phyloP scores from a whole-genome alignment of 2,797 vertebrate genomes.

The Mallotus villosus region DNA sequence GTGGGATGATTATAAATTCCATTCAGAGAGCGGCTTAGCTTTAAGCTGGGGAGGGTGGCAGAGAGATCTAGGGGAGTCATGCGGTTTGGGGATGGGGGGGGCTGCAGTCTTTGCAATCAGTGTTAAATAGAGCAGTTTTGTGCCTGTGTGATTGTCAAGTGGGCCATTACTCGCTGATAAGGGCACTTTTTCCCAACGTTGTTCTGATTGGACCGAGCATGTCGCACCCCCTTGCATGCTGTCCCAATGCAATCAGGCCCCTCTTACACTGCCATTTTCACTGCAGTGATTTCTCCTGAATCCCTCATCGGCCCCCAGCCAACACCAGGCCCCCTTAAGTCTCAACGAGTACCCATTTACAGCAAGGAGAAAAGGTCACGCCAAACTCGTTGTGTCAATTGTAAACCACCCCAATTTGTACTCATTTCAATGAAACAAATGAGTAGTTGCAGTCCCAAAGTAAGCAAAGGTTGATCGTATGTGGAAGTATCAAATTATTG shows the following conservation, averaged over 20 bases:
- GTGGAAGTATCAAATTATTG: constrained; percentile 63
- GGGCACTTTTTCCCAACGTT: constrained; percentile 77
- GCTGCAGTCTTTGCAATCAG: constrained; percentile 94
- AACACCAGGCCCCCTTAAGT: constrained; percentile 54
- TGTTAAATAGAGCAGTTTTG: constrained; percentile 93
- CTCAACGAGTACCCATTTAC: constrained; percentile 65
- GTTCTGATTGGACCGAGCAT: constrained; percentile 90
- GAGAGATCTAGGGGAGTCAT: constrained; percentile 64
- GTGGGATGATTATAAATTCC: constrained; percentile 93
- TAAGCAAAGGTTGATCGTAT: constrained; percentile 58
- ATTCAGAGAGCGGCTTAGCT: constrained; percentile 82
- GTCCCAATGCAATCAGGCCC: constrained; percentile 88
- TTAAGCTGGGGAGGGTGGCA: constrained; percentile 54
- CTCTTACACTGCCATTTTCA: constrained; percentile 83
- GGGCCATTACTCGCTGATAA: constrained; percentile 97
- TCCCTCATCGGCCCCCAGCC: constrained; percentile 41
- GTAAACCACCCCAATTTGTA: constrained; percentile 68
- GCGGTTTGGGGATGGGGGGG: constrained; percentile 49
- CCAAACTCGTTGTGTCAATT: constrained; percentile 73
- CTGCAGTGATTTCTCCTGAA: constrained; percentile 78
- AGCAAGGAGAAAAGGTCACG: constrained; percentile 75
- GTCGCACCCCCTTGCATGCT: constrained; percentile 77
- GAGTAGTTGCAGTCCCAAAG: constrained; percentile 54
- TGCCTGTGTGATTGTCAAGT: constrained; percentile 99
- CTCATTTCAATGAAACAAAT: constrained; percentile 76